phyloP scores from a whole-genome alignment of 2,113 vertebrate species.

The Amphiprion percula region DNA sequence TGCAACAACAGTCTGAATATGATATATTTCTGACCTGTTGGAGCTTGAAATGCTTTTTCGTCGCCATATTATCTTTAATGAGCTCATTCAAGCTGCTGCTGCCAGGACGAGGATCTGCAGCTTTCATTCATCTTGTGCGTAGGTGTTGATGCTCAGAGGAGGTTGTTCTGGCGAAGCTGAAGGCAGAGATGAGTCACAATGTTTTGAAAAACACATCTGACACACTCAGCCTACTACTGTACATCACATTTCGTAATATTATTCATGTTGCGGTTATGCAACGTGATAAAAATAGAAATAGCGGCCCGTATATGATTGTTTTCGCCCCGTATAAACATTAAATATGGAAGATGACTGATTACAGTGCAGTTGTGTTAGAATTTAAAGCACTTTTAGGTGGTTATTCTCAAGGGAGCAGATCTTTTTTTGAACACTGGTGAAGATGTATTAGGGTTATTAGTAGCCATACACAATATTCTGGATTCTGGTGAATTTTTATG shows the following conservation, averaged over 20 bases:
- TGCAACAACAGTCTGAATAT: not conserved
- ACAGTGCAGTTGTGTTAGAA: too few relatives aligned
- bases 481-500: too few relatives aligned
- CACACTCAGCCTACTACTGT: slow-evolving; percentile 14
- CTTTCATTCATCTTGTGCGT: slow-evolving; percentile 23
- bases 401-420: too few relatives aligned
- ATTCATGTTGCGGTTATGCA: not conserved
- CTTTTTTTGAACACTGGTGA: too few relatives aligned
- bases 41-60: not conserved
- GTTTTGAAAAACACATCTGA: slow-evolving; percentile 47
- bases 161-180: slow-evolving; percentile 31
- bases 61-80: not conserved
- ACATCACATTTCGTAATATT: slow-evolving; percentile 25
- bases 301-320: too few relatives aligned
- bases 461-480: too few relatives aligned
- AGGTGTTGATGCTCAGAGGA: slow-evolving; percentile 24
- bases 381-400: too few relatives aligned
- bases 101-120: not conserved
- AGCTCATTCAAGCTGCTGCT: slow-evolving; percentile 2
- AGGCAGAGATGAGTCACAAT: slow-evolving; percentile 49
- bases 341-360: not conserved
- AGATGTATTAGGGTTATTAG: too few relatives aligned
- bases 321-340: not conserved
- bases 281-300: not conserved
- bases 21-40: not conserved